These are phyloP conservation scores for Nezara viridula DNA, from an alignment of 2,888 invertebrate genomes.

Conservation along the genomic window DNA sequence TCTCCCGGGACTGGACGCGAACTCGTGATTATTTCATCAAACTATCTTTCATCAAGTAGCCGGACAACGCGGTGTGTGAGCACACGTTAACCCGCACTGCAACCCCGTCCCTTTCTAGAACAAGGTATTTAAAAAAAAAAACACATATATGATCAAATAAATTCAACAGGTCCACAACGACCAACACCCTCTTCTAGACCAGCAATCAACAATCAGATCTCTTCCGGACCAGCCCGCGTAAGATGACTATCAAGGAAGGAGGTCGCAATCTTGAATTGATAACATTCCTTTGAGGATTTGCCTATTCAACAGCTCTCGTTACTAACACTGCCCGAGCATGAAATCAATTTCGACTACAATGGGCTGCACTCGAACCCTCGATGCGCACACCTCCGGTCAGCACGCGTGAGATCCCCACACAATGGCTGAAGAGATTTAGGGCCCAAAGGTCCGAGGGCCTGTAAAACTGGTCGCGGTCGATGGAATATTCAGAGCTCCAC, in stretches of 20 bases:
- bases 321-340: neutral
- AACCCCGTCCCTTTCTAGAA: too few species aligned
- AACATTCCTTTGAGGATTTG: neutral
- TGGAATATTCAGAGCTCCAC: neutral
- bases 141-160: too few species aligned
- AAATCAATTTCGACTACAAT: slow-evolving; percentile 51
- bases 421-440: slow-evolving; percentile 8
- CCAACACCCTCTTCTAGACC: too few species aligned
- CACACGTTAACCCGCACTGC: too few species aligned
- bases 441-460: neutral
- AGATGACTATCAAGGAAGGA: slow-evolving; percentile 6
- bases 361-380: neutral
- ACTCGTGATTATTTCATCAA: too few species aligned
- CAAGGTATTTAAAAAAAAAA: too few species aligned
- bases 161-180: neutral
- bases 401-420: neutral
- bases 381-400: slow-evolving; percentile 16
- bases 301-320: slow-evolving; percentile 11
- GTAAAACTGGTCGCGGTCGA: neutral
- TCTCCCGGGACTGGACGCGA: too few species aligned
- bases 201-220: neutral
- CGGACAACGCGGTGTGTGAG: too few species aligned
- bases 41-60: too few species aligned
- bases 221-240: neutral
- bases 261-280: slow-evolving; percentile 19